Evolutionary conservation across 2,797 vertebrate genomes (phyloP), one percentile per base, ranked within the genome.

Genomic region (Amblyopsis hoosieri): DNA sequence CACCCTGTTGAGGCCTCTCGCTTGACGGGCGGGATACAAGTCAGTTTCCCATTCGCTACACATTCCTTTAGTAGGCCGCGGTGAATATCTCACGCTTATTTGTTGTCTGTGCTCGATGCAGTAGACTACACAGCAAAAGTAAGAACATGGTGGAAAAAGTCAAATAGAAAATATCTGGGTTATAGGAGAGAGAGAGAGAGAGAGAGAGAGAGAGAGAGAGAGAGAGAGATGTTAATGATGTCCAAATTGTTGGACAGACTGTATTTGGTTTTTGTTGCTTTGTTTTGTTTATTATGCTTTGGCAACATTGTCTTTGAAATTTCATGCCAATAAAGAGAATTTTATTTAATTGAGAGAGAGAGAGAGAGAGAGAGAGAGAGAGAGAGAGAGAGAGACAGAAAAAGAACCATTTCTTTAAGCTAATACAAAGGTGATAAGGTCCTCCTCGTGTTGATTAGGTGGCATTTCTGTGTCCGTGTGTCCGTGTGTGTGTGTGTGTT

Each of bases 351-450:
- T 23, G 3, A 23, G 3, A 52, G 10, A 15, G 15, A 13, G n/a
- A 69, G 23, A 74, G 73, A 71, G 33, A 68, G 51, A 72, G 60
- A 51, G 45, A 0, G 33, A 33, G 23, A 66, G 19, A 73, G 64
- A 71, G 54, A 67, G 50, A 73, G 60, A 51, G 15, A 51, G 5
- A 11, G 10, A 10, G 31, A 56, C 46, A 45, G 42, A 48, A 15
- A 37, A 47, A 52, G 1, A 57, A 11, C 17, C n/a, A 19, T 71
- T 73, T 57, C 59, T 64, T 57, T 64, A n/a, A 46, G 73, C 48
- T 55, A 55, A 15, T 6, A 11, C 56, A 1, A 23, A 10, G 19
- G 66, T 23, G 52, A 57, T 60, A 1, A 66, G 59, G 69, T 72
- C 23, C 52, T 12, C 12, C 17, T 31, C 5, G 17, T 54, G 52